Conservation (phyloP, 2,797 vertebrate species). For the Gallirallus australis region DNA sequence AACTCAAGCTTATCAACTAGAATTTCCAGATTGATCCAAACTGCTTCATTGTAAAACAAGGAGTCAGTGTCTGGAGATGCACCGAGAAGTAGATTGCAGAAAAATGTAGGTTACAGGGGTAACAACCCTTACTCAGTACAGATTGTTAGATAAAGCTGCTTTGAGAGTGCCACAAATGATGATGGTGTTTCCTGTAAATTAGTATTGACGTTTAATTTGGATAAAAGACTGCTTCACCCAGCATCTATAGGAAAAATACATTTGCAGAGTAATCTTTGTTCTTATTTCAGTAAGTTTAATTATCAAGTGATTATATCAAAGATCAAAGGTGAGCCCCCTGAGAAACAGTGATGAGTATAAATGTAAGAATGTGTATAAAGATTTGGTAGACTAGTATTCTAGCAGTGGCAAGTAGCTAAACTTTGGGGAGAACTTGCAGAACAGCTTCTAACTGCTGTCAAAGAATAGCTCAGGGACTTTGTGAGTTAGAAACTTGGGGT, state of each 20-base stretch:
- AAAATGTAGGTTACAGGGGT: neutral
- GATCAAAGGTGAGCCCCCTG: neutral
- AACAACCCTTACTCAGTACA: neutral
- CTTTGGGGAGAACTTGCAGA: neutral
- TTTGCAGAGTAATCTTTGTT: neutral
- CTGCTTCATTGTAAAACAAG: neutral
- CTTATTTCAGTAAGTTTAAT: neutral
- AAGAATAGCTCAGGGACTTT: neutral
- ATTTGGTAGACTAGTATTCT: neutral
- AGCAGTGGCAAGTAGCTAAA: neutral
- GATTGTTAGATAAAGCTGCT: neutral
- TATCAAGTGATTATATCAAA: neutral
- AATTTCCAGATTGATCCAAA: neutral
- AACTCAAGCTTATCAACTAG: neutral
- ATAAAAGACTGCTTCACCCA: neutral
- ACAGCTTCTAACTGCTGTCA: neutral
- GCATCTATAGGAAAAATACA: neutral
- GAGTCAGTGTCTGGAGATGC: neutral
- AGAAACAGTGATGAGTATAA: neutral
- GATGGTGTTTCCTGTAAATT: neutral
- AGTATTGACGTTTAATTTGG: neutral
- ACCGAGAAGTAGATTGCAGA: neutral
- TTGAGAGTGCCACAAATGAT: neutral
- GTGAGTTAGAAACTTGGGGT: neutral
- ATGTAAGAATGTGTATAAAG: neutral